Percentiles rank a stretch among this genome's conserved stretches.
phyloP scores from a whole-genome alignment of 2,888 invertebrate species.

The Marronus borbonicus region DNA sequence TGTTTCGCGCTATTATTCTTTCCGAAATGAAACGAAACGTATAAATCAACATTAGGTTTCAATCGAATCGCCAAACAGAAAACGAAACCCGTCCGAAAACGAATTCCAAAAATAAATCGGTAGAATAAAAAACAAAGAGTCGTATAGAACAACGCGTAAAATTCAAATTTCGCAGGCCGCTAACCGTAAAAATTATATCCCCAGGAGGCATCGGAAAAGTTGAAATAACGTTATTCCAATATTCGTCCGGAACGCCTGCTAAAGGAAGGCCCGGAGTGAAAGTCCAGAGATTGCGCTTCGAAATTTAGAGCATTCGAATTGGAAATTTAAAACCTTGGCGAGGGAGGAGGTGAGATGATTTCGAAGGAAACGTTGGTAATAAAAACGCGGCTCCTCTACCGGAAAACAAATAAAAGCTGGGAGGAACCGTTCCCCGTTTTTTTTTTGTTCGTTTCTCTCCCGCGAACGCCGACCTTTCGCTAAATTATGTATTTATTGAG shows the following conservation, averaged over 20 bases:
- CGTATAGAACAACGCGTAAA: conserved; percentile 33
- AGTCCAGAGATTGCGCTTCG: conserved; percentile 35
- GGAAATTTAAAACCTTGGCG: not conserved
- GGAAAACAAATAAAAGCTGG: conserved; percentile 20
- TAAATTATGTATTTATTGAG: conserved; percentile 32
- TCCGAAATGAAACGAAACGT: too few relatives aligned
- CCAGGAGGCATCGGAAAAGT: conserved; percentile 29
- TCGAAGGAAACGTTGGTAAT: conserved; percentile 23
- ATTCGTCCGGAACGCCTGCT: not conserved
- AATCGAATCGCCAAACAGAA: not conserved
- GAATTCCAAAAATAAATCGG: not conserved
- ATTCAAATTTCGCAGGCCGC: conserved; percentile 45
- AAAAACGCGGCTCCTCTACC: conserved; percentile 11
- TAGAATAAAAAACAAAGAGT: not conserved
- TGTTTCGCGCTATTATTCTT: too few relatives aligned
- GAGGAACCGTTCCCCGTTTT: not conserved
- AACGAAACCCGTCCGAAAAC: not conserved
- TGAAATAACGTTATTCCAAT: conserved; percentile 37
- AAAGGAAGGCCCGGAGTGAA: not conserved
- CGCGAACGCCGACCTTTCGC: not conserved
- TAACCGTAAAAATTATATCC: conserved; percentile 45
- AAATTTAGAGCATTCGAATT: not conserved
- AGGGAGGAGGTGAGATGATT: not conserved
- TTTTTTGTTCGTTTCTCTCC: not conserved
- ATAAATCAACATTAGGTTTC: too few relatives aligned